A percentile compares a stretch with the other conserved stretches of the same genome.
Conservation (phyloP, 2,888 invertebrate genomes). For the Desoria tigrina region DNA sequence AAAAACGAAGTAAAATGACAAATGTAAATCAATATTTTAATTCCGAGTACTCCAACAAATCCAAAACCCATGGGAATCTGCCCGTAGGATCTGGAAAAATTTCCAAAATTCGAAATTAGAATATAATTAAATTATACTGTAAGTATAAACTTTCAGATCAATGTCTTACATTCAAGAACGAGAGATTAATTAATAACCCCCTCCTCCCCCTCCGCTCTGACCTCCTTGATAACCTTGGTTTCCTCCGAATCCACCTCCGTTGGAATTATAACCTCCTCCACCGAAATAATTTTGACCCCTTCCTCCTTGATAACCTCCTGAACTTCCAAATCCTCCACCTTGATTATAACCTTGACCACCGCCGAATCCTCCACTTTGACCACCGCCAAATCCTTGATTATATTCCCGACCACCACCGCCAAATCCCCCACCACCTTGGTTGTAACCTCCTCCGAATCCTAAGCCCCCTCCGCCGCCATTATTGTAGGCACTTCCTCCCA, state of each 20-base stretch:
- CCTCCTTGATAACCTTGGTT: conserved; percentile 21
- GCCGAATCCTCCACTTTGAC: conserved; percentile 5
- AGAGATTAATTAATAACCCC: too few relatives aligned
- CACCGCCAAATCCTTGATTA: conserved; percentile 13
- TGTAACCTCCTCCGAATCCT: conserved; percentile 13
- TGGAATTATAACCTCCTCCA: conserved; percentile 21
- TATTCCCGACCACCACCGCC: conserved; percentile 17
- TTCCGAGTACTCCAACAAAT: too few relatives aligned
- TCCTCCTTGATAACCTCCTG: conserved; percentile 1
- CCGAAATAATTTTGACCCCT: conserved; percentile 1
- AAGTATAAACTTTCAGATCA: too few relatives aligned
- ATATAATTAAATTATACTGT: too few relatives aligned
- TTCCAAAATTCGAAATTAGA: too few relatives aligned
- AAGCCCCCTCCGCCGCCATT: conserved; percentile 22
- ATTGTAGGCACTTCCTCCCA: conserved; percentile 29
- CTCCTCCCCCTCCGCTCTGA: conserved; percentile 1
- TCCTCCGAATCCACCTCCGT: conserved; percentile 29
- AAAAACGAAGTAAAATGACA: too few relatives aligned
- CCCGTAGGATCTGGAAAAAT: too few relatives aligned
- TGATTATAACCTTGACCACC: background rate
- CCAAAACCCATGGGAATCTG: too few relatives aligned
- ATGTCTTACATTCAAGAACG: too few relatives aligned
- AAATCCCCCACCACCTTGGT: conserved; percentile 4
- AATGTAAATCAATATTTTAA: too few relatives aligned
- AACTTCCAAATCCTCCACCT: too few relatives aligned